Evolutionary conservation across 1,140 invertebrate genomes (phyloP).

Genomic region (Brachionus paranguensis): DNA sequence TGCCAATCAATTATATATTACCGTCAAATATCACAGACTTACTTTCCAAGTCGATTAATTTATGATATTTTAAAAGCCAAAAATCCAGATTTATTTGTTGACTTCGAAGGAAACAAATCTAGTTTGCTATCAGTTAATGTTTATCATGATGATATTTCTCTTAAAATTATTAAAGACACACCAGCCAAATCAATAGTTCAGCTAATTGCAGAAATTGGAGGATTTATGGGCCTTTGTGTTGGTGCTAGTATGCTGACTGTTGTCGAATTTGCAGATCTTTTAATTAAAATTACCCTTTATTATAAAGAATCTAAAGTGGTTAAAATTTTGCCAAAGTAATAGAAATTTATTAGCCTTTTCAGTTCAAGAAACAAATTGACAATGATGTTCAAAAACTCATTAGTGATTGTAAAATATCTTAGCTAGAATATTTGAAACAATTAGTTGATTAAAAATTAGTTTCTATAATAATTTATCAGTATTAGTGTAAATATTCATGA

Average conservation of each 20-base stretch:
- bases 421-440: too few species aligned
- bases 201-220: background rate
- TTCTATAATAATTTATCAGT: too few species aligned
- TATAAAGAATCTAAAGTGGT: background rate
- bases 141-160: background rate
- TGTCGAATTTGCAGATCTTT: background rate
- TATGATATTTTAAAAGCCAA: background rate
- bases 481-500: too few species aligned
- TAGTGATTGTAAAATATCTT: too few species aligned
- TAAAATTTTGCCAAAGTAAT: background rate
- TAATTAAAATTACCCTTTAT: background rate
- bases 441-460: too few species aligned
- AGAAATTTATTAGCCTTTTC: background rate
- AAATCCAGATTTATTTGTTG: background rate
- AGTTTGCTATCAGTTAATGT: background rate
- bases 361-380: background rate
- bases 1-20: background rate
- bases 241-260: background rate
- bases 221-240: background rate
- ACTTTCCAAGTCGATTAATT: background rate
- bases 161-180: background rate
- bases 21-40: background rate
- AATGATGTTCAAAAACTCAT: background rate
- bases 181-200: background rate
- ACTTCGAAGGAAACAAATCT: background rate